Evolutionary conservation across 2,113 vertebrate species (phyloP).

Genomic region (Callithrix jacchus): DNA sequence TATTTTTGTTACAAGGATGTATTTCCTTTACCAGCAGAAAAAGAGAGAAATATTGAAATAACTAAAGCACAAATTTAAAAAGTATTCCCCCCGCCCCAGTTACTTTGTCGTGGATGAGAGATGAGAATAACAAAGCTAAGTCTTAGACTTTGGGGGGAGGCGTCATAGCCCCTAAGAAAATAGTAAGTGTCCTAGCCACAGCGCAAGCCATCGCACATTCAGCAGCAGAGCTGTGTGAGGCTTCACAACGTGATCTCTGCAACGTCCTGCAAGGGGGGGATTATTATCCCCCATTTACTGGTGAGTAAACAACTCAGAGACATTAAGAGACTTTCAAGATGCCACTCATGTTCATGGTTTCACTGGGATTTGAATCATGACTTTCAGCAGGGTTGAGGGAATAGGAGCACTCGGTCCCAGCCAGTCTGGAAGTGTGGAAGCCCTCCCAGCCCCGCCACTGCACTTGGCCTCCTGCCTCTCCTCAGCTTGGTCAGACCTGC

Average conservation of each 20-base stretch:
- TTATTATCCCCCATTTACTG: neutral
- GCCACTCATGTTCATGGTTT: neutral
- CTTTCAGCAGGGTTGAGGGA: neutral
- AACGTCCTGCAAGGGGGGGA: neutral
- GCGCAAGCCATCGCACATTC: rapidly evolving
- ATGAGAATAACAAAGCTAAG: neutral
- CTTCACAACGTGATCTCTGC: neutral
- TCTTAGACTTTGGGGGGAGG: neutral
- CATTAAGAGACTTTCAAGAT: neutral
- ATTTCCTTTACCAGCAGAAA: neutral
- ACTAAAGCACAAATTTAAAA: conserved; percentile 15
- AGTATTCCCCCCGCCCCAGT: neutral
- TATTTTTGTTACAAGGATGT: neutral
- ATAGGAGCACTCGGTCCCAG: neutral
- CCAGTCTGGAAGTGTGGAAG: too few species aligned
- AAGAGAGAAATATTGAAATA: conserved; percentile 24
- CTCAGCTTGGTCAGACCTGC: neutral
- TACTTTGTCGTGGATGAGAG: neutral
- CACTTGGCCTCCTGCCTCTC: neutral
- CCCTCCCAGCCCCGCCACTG: rapidly evolving
- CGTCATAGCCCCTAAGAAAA: neutral
- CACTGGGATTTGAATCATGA: neutral
- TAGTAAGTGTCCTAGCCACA: neutral
- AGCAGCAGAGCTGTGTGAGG: neutral
- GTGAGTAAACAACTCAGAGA: neutral